phyloP scores from a whole-genome alignment of 2,113 vertebrate genomes.

The Pteronura brasiliensis region DNA sequence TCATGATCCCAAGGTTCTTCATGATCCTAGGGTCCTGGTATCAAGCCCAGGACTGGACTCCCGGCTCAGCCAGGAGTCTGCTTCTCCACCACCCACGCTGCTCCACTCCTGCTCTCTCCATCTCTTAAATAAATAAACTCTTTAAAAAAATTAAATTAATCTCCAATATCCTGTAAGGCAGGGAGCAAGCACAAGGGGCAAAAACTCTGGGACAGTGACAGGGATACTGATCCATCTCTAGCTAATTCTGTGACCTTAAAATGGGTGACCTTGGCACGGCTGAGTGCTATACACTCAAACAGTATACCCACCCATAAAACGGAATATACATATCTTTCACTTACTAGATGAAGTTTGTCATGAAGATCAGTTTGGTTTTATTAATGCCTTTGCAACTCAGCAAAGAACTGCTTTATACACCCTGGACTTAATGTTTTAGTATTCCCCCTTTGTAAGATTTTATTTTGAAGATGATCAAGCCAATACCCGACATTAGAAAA shows the following conservation, averaged over 20 bases:
- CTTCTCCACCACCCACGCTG: background rate
- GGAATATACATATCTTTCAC: background rate
- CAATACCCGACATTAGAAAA: background rate
- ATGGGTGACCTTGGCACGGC: background rate
- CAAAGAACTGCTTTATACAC: background rate
- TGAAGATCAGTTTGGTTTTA: conserved; percentile 10
- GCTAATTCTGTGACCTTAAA: background rate
- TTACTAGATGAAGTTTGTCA: background rate
- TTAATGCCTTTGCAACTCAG: background rate
- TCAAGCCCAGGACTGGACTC: background rate
- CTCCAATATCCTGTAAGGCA: background rate
- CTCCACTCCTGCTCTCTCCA: background rate
- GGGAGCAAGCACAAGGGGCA: background rate
- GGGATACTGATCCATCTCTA: background rate
- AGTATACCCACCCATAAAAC: background rate
- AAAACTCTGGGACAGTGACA: background rate
- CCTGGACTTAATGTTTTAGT: background rate
- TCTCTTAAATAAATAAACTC: background rate
- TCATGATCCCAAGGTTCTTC: background rate
- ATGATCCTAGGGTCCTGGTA: background rate
- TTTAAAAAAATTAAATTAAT: background rate
- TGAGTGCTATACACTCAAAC: background rate
- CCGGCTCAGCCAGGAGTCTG: background rate
- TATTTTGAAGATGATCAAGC: conserved; percentile 16
- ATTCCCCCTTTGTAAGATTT: background rate